Conservation (phyloP, 2,113 vertebrate species). For the Oryzias celebensis region DNA sequence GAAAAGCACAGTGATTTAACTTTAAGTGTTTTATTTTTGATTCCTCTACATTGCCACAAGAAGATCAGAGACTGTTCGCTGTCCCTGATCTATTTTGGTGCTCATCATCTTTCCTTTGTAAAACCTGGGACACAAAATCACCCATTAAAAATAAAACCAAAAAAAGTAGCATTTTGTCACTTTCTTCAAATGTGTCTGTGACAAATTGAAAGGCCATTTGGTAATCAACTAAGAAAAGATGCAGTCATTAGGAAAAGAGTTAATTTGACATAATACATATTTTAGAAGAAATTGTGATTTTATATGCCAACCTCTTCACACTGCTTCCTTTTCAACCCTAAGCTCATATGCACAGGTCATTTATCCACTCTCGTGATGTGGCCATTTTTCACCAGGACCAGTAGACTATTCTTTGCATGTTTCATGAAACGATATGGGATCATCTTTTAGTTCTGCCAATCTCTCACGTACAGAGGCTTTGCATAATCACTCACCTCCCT, state of each 20-base stretch:
- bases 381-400: conserved; percentile 46
- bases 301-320: conserved; percentile 22
- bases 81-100: conserved; percentile 77
- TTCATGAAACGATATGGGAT: conserved; percentile 61
- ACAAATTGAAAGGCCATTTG: conserved; percentile 35
- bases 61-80: conserved; percentile 71
- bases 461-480: conserved; percentile 37
- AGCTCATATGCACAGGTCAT: conserved; percentile 33
- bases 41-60: conserved; percentile 55
- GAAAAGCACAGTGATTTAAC: conserved; percentile 66
- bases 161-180: conserved; percentile 58
- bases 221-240: conserved; percentile 40
- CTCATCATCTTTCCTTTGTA: conserved; percentile 65
- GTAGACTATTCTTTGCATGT: conserved; percentile 59
- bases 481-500: conserved; percentile 64
- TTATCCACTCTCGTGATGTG: conserved; percentile 45
- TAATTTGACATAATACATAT: conserved; percentile 17
- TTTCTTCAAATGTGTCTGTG: conserved; percentile 52
- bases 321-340: conserved; percentile 18
- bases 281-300: conserved; percentile 7
- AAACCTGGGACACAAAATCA: conserved; percentile 77
- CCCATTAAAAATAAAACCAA: conserved; percentile 57
- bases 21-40: conserved; percentile 72
- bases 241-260: conserved; percentile 27
- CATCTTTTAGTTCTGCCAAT: conserved; percentile 57